These are phyloP conservation scores for Uloborus plumipes DNA, from an alignment of 2,888 invertebrate species.

Conservation along the genomic window DNA sequence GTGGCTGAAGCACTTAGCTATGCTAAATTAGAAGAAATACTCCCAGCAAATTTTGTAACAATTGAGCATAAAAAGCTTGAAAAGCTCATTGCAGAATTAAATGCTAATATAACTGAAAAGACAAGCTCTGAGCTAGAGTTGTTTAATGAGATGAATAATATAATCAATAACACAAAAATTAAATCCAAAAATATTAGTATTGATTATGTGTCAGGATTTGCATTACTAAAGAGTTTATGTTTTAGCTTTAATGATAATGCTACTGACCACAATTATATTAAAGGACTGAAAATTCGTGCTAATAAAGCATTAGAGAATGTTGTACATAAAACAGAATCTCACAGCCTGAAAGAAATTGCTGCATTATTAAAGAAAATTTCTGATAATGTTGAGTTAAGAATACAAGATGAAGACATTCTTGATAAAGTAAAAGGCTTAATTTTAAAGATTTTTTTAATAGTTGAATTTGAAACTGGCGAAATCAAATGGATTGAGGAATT, in stretches of 20 bases:
- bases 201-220: neutral
- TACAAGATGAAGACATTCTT: neutral
- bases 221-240: neutral
- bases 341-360: neutral
- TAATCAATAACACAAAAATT: neutral
- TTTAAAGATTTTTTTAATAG: neutral
- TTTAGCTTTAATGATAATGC: neutral
- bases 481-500: slow-evolving; percentile 26
- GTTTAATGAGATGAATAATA: slow-evolving; percentile 1
- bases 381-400: neutral
- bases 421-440: neutral
- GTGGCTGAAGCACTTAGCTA: neutral
- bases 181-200: neutral
- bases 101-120: neutral
- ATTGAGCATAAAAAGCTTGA: neutral
- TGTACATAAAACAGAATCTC: neutral
- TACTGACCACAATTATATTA: neutral
- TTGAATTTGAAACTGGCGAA: slow-evolving; percentile 2
- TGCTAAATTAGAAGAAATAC: neutral
- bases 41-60: neutral
- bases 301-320: neutral
- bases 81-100: neutral
- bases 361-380: neutral
- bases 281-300: neutral
- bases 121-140: neutral